Conservation (phyloP, 35 echinoderm and acorn worm species). For the Ophioderma brevispina region DNA sequence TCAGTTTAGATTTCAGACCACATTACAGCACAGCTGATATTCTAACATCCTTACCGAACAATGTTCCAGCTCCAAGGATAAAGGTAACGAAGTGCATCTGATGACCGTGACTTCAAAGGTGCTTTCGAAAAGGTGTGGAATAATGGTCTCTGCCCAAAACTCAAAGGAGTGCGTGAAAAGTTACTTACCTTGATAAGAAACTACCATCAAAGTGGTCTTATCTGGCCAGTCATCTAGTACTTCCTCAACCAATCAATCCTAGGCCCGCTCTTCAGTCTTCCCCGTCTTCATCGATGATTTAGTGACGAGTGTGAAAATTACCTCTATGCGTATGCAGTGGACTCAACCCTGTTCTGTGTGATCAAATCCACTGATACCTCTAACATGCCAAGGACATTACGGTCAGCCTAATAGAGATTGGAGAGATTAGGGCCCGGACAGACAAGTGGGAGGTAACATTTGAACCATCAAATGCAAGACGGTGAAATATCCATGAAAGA, state of each 20-base stretch:
- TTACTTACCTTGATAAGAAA: neutral
- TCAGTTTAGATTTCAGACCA: slow-evolving; percentile 49
- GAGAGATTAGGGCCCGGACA: neutral
- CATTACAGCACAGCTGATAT: slow-evolving; percentile 44
- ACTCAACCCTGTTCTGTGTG: neutral
- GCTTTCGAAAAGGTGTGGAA: slow-evolving; percentile 78
- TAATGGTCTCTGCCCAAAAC: slow-evolving; percentile 34
- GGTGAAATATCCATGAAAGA: neutral
- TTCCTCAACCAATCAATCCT: neutral
- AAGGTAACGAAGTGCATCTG: neutral
- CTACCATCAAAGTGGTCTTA: neutral
- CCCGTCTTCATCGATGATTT: neutral
- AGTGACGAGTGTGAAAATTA: neutral
- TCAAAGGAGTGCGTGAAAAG: neutral
- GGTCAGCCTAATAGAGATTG: neutral
- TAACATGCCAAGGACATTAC: neutral
- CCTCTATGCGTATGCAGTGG: neutral
- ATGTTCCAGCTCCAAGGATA: neutral
- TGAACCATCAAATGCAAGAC: neutral
- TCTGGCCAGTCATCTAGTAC: neutral
- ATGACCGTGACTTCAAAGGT: slow-evolving; percentile 43
- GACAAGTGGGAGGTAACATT: neutral
- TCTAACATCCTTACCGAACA: neutral
- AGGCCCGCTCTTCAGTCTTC: neutral
- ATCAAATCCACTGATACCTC: neutral